These are phyloP conservation scores for Pilophorus perplexus DNA, from an alignment of 2,888 invertebrate genomes.

Conservation along the genomic window DNA sequence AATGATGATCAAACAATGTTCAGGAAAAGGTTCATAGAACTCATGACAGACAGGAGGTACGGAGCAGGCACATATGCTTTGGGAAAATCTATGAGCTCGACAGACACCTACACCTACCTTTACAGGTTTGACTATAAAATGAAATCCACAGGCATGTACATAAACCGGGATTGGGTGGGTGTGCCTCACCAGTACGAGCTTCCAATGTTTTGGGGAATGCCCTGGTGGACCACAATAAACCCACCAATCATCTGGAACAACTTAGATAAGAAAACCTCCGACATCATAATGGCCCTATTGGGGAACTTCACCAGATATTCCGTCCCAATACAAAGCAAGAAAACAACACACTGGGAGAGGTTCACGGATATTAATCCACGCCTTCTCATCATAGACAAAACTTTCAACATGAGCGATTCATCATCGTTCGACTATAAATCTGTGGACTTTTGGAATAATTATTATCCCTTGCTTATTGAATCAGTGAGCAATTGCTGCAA, in stretches of 20 bases:
- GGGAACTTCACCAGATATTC: conserved; percentile 73
- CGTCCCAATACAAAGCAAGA: conserved; percentile 63
- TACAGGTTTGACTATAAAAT: conserved; percentile 67
- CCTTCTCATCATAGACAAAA: conserved; percentile 71
- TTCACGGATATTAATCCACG: conserved; percentile 67
- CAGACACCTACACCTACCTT: conserved; percentile 59
- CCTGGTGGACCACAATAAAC: conserved; percentile 62
- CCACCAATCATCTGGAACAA: conserved; percentile 64
- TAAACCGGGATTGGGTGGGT: conserved; percentile 72
- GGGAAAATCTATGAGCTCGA: conserved; percentile 63
- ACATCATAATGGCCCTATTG: conserved; percentile 78
- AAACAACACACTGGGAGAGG: conserved; percentile 71
- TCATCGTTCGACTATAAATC: conserved; percentile 70
- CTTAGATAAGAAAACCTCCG: conserved; percentile 73
- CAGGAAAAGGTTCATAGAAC: conserved; percentile 66
- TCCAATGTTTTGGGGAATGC: conserved; percentile 78
- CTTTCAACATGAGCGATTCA: conserved; percentile 71
- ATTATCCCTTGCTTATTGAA: conserved; percentile 72
- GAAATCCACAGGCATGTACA: conserved; percentile 58
- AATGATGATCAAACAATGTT: conserved; percentile 60
- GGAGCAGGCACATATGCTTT: conserved; percentile 68
- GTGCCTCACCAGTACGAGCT: conserved; percentile 81
- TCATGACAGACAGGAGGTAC: conserved; percentile 73
- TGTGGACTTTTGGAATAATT: conserved; percentile 80
- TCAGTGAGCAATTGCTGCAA: conserved; percentile 75